Percentiles rank a stretch among this genome's conserved stretches.
Evolutionary conservation across 2,888 invertebrate genomes (phyloP).

Genomic region (Plagodis dolabraria): DNA sequence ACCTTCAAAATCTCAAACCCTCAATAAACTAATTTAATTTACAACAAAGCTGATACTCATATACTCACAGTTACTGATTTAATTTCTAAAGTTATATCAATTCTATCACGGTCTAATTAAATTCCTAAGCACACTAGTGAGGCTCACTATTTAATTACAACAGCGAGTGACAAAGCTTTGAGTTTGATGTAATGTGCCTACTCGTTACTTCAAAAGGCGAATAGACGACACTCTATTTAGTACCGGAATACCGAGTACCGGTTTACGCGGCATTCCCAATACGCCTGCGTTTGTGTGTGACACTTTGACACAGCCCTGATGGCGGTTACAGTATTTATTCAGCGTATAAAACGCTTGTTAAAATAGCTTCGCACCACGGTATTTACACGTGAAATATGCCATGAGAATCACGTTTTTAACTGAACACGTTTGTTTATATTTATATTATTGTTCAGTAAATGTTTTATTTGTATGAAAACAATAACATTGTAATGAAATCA

Average conservation of each 20-base stretch:
- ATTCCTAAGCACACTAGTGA: conserved; percentile 20
- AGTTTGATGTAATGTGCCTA: conserved; percentile 9
- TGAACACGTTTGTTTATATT: conserved; percentile 27
- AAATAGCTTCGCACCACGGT: conserved; percentile 37
- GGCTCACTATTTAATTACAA: conserved; percentile 24
- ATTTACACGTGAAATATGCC: conserved; percentile 44
- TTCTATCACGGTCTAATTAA: background rate
- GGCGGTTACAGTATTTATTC: conserved; percentile 41
- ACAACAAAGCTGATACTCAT: background rate
- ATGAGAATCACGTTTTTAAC: conserved; percentile 42
- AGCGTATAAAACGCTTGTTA: conserved; percentile 42
- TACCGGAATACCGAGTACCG: conserved; percentile 1
- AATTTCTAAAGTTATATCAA: conserved; percentile 9
- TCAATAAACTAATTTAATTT: background rate
- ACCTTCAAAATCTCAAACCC: too few relatives aligned
- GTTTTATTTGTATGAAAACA: conserved; percentile 33
- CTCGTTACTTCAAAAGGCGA: conserved; percentile 14
- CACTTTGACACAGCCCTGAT: conserved; percentile 44
- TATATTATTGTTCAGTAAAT: conserved; percentile 39
- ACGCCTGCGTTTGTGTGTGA: conserved; percentile 37
- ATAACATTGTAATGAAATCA: conserved; percentile 29
- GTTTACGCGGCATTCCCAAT: conserved; percentile 13
- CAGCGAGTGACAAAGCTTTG: conserved; percentile 21
- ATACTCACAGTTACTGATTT: conserved; percentile 3
- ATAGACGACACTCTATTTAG: conserved; percentile 7